Evolutionary conservation across 1,140 invertebrate species (phyloP).

Genomic region (Intoshia linei): DNA sequence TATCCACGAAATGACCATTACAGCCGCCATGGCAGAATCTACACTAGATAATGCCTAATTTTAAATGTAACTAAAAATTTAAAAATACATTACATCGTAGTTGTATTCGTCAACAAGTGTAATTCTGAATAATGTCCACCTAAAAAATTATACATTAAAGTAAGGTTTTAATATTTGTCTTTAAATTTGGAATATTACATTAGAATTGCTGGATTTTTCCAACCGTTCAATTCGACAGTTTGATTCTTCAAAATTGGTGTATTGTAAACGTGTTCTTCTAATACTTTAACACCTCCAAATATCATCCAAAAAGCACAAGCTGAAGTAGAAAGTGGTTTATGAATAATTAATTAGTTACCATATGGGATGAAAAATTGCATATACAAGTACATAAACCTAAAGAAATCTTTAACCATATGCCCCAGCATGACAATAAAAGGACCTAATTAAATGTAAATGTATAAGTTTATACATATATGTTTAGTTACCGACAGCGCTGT

Average conservation of each 20-base stretch:
- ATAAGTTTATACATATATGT: background rate
- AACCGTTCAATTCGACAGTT: constrained; percentile 6
- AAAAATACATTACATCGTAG: constrained; percentile 13
- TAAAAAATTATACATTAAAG: constrained; percentile 8
- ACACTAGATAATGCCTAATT: constrained; percentile 11
- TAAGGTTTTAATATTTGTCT: constrained; percentile 10
- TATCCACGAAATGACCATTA: constrained; percentile 14
- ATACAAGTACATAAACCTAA: constrained; percentile 15
- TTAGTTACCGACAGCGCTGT: constrained; percentile 12
- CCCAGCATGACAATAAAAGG: constrained; percentile 20
- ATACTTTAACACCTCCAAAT: constrained; percentile 11
- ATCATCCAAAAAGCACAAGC: constrained; percentile 20
- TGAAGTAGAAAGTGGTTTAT: constrained; percentile 7
- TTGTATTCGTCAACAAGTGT: constrained; percentile 19
- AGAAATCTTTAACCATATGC: constrained; percentile 14
- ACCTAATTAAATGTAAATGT: constrained; percentile 8
- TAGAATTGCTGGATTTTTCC: background rate
- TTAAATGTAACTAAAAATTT: constrained; percentile 1
- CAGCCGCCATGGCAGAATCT: constrained; percentile 12
- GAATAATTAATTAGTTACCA: constrained; percentile 9
- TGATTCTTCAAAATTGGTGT: too few species aligned
- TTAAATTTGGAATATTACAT: constrained; percentile 2
- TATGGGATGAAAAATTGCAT: constrained; percentile 18
- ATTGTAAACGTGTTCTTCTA: constrained; percentile 2
- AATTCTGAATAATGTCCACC: constrained; percentile 15